Conservation (phyloP, 2,888 invertebrate species). For the Sussaba pulchella region DNA sequence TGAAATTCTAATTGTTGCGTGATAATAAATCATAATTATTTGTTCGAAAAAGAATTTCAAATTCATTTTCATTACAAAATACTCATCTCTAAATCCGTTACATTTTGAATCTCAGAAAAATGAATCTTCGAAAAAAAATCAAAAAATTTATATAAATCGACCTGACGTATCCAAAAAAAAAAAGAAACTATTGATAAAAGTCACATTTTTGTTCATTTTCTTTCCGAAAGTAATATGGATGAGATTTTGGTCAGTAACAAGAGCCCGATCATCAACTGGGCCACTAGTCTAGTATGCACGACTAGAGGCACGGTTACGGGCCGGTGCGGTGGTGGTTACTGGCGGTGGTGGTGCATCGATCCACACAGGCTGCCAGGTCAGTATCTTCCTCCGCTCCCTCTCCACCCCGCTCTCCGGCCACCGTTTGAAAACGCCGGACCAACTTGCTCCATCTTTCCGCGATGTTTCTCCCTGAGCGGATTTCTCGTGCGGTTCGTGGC, state of each 20-base stretch:
- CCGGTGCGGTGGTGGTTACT: conserved; percentile 18
- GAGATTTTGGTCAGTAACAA: not conserved
- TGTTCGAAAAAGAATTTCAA: too few species aligned
- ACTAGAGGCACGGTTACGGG: conserved; percentile 17
- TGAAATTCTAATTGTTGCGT: too few species aligned
- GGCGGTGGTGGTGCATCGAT: conserved; percentile 74
- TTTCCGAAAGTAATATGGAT: not conserved
- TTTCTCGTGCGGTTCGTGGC: conserved; percentile 36
- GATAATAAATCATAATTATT: too few species aligned
- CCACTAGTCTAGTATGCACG: conserved; percentile 13
- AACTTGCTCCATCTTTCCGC: conserved; percentile 26
- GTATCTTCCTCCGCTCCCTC: conserved; percentile 59
- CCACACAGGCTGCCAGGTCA: conserved; percentile 73
- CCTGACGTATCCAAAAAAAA: not conserved
- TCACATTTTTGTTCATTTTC: not conserved
- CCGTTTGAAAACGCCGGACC: conserved; percentile 16
- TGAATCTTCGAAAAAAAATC: not conserved
- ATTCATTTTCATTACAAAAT: too few species aligned
- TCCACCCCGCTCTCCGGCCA: conserved; percentile 61
- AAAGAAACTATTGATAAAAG: not conserved
- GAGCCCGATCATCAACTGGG: conserved; percentile 3
- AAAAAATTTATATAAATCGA: not conserved
- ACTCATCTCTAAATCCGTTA: too few species aligned
- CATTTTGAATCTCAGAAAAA: too few species aligned
- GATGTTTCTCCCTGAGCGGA: conserved; percentile 29